These are phyloP conservation scores for Aldabrachelys gigantea DNA, from an alignment of 2,113 vertebrate genomes.

Conservation along the genomic window DNA sequence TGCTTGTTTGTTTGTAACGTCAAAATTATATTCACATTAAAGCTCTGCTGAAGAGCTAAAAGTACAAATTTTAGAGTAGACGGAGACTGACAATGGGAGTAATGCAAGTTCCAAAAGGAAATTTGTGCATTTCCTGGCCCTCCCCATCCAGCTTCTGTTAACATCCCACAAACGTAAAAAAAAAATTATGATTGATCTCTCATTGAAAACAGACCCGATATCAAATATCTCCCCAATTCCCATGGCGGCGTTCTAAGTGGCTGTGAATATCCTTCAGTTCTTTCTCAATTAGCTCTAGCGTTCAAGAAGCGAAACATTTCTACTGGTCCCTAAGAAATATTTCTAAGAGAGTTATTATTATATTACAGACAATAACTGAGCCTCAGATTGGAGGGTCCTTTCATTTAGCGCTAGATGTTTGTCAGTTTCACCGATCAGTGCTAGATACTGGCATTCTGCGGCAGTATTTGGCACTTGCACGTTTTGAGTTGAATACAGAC, in stretches of 20 bases:
- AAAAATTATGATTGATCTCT: slow-evolving; percentile 5
- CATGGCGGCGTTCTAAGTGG: background rate
- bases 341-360: slow-evolving; percentile 36
- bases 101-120: background rate
- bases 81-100: background rate
- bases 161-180: background rate
- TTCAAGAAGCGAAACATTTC: slow-evolving; percentile 32
- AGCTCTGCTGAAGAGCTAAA: background rate
- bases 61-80: background rate
- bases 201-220: background rate
- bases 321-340: slow-evolving; percentile 45
- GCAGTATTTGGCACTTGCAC: slow-evolving; percentile 7
- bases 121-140: background rate
- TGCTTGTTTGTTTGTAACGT: background rate
- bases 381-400: slow-evolving; percentile 10
- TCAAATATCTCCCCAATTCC: slow-evolving; percentile 12
- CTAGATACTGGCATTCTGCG: background rate
- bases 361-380: background rate
- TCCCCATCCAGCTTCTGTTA: background rate
- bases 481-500: slow-evolving; percentile 29
- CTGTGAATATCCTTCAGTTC: slow-evolving; percentile 9
- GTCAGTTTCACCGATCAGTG: background rate
- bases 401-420: background rate
- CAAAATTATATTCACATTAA: background rate
- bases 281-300: slow-evolving; percentile 57